Conservation (phyloP, 2,797 vertebrate genomes). For the Mormyrus proboscirostris region DNA sequence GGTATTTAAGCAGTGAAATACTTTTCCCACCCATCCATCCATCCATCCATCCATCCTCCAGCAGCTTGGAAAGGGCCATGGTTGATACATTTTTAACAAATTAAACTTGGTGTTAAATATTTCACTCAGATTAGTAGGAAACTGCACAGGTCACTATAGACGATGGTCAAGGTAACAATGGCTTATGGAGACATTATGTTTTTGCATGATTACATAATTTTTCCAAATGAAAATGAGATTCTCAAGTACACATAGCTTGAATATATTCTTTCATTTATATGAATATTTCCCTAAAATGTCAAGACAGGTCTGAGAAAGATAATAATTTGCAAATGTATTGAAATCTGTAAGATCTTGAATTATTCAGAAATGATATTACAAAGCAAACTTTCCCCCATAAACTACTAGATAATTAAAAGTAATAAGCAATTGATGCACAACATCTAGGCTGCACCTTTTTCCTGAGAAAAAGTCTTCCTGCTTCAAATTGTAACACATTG, state of each 20-base stretch:
- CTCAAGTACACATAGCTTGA: neutral
- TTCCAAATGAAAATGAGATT: neutral
- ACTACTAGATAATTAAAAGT: neutral
- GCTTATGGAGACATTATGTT: neutral
- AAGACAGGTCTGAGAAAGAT: neutral
- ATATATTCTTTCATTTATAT: neutral
- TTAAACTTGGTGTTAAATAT: neutral
- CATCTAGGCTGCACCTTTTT: neutral
- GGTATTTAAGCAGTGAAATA: neutral
- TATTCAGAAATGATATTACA: neutral
- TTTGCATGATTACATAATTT: neutral
- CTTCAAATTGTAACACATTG: neutral
- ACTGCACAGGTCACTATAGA: neutral
- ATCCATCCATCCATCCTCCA: neutral
- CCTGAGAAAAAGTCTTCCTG: neutral
- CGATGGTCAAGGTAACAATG: neutral
- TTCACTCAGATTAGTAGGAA: neutral
- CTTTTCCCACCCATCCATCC: neutral
- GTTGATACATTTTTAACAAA: neutral
- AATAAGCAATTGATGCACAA: neutral
- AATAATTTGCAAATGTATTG: neutral
- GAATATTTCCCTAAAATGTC: neutral
- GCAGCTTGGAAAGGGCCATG: neutral
- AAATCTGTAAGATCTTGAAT: neutral
- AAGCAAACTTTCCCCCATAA: neutral